These are phyloP conservation scores for Thymelicus lineola DNA, from an alignment of 2,888 invertebrate species.

Conservation along the genomic window DNA sequence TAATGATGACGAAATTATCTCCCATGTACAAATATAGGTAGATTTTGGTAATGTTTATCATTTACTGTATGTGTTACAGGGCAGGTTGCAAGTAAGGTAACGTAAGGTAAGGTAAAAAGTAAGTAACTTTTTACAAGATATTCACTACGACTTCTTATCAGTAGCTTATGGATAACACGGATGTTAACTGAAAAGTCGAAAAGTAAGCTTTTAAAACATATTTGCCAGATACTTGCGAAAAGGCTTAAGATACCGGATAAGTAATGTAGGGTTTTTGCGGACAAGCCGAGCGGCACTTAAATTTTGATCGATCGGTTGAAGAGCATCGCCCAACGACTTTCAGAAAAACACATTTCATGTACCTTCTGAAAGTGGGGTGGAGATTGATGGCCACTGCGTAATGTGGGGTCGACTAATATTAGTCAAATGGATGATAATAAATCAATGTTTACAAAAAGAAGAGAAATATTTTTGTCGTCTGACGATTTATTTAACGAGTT, in stretches of 20 bases:
- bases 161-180: background rate
- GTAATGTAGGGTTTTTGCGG: constrained; percentile 9
- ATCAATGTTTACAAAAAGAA: background rate
- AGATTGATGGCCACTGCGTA: constrained; percentile 1
- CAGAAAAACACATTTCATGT: constrained; percentile 26
- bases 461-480: background rate
- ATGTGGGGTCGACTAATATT: constrained; percentile 1
- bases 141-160: background rate
- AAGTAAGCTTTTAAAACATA: background rate
- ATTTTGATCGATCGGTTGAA: constrained; percentile 25
- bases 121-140: too few relatives aligned
- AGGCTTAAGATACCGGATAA: constrained; percentile 11
- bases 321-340: constrained; percentile 15
- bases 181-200: background rate
- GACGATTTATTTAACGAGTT: background rate
- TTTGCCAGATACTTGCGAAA: background rate
- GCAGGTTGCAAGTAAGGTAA: too few relatives aligned
- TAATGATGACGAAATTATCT: too few relatives aligned
- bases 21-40: too few relatives aligned
- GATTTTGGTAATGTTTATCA: too few relatives aligned
- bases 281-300: constrained; percentile 25
- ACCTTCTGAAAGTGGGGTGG: constrained; percentile 4
- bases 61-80: too few relatives aligned
- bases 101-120: too few relatives aligned
- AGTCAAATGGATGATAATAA: constrained; percentile 3